Percentiles rank a stretch among this genome's conserved stretches.
Evolutionary conservation across 1,140 invertebrate genomes (phyloP).

Genomic region (Pteromalus puparum): DNA sequence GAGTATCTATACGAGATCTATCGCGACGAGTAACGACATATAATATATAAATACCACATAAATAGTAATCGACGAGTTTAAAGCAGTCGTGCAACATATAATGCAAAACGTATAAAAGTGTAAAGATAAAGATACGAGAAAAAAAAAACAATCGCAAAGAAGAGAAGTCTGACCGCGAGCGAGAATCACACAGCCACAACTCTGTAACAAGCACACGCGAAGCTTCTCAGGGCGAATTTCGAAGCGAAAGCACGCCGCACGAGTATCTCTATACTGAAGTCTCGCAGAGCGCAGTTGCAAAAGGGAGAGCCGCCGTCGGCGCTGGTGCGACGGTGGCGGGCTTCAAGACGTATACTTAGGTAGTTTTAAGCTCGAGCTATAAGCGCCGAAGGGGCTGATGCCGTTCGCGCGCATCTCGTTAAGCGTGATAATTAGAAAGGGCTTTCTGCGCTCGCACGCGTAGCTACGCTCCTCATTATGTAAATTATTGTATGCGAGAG

Average conservation of each 20-base stretch:
- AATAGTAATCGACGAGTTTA: neutral
- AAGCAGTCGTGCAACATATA: neutral
- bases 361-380: constrained; percentile 22
- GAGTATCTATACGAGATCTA: neutral
- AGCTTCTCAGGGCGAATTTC: neutral
- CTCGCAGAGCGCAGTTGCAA: neutral
- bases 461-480: constrained; percentile 16
- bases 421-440: constrained; percentile 46
- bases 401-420: constrained; percentile 16
- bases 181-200: too few species aligned
- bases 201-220: neutral
- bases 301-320: neutral
- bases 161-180: too few species aligned
- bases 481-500: constrained; percentile 43
- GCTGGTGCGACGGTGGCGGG: neutral
- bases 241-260: neutral
- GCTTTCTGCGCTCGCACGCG: neutral
- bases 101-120: neutral
- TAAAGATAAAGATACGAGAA: neutral
- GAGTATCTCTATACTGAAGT: neutral
- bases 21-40: too few species aligned
- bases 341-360: constrained; percentile 19
- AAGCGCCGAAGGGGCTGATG: neutral
- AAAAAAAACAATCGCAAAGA: neutral
- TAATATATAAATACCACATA: too few species aligned